These are phyloP conservation scores for Formicarius rufipectus DNA, from an alignment of 2,113 vertebrate genomes.

Conservation along the genomic window DNA sequence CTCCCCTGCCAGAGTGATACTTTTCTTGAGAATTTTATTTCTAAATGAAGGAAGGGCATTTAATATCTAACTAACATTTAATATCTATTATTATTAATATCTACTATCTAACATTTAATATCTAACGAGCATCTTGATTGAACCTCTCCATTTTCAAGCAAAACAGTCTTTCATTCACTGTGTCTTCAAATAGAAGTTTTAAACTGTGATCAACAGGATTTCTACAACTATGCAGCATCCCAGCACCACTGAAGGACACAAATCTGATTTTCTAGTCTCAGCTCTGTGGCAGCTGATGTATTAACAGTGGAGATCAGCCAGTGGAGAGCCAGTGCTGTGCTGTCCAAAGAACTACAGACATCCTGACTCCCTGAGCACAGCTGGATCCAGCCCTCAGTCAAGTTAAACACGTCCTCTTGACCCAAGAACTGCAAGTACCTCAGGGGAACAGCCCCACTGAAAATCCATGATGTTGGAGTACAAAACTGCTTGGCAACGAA, in stretches of 20 bases:
- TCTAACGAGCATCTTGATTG: neutral
- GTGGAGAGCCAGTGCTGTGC: neutral
- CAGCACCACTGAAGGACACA: neutral
- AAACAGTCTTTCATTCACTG: neutral
- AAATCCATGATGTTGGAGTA: no score
- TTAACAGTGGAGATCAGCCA: neutral
- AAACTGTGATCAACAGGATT: neutral
- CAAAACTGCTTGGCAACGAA: no score
- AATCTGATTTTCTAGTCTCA: neutral
- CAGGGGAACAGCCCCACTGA: neutral
- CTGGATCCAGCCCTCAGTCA: neutral
- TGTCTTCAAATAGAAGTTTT: neutral
- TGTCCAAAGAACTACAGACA: neutral
- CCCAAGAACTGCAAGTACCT: neutral
- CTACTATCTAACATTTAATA: no score
- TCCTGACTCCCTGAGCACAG: neutral
- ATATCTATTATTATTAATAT: no score
- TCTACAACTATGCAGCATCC: neutral
- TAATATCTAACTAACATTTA: neutral
- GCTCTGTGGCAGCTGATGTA: neutral
- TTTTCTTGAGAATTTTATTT: neutral
- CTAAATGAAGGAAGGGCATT: neutral
- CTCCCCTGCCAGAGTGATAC: neutral
- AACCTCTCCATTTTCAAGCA: neutral
- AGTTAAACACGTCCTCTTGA: neutral